Base-by-base conservation (phyloP, 2,797 vertebrate genomes). In the Nannoperca obscura region DNA sequence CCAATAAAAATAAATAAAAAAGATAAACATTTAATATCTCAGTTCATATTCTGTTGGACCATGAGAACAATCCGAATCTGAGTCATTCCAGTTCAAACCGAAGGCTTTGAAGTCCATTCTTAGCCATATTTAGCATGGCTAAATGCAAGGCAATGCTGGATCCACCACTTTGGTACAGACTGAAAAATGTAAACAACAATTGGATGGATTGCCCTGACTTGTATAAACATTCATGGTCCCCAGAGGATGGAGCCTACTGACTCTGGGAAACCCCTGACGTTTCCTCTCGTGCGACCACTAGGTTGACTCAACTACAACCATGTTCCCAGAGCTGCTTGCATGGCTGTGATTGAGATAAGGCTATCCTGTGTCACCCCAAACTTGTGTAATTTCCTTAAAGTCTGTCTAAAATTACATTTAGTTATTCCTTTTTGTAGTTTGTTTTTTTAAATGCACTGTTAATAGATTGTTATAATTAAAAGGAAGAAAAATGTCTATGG, bases 1-100 rank as follows among this genome's bases (percentile, higher is more conserved):
- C 7, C 60, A 67, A 17, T 69, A 71, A 73, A 75, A 78, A 10
- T 0, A 5, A 0, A 44, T 32, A 61, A 69, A 57, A 63, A 47
- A 65, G 22, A 54, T 62, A 38, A 46, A 63, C 44, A 77, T 47
- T 67, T 53, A 15, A 73, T 30, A 71, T 73, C 10, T 44, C 9
- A 50, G 22, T 15, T 54, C 66, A 55, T 65, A 20, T 34, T 58
- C 24, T 71, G n/a, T 11, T 40, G 4, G 34, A 53, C 3, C 30
- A 44, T 52, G 74, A 50, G 20, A 69, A 62, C 32, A n/a, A 73
- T 63, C n/a, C 17, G 9, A 69, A 32, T 27, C 24, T 27, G 24
- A 70, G 68, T 3, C 24, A 50, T 40, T 74, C 74, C 34, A 46
- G 52, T 50, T 71, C 46, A 71, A 54, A 42, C 32, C 14, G 0